Percentiles rank a stretch among this genome's conserved stretches.
Conservation (phyloP, 2,797 vertebrate species). For the Anguilla obscura region DNA sequence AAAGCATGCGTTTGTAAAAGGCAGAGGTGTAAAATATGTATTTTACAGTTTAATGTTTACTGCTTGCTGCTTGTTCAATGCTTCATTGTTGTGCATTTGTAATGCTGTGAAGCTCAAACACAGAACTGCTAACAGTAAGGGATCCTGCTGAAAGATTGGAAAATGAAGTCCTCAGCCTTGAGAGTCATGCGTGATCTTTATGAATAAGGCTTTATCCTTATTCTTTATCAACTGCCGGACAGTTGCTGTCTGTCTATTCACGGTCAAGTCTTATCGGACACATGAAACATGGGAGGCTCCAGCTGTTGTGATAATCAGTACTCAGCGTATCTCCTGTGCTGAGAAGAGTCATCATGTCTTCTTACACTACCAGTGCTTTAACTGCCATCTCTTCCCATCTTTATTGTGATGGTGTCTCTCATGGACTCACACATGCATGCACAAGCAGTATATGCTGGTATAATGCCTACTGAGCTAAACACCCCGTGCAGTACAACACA, state of each 20-base stretch:
- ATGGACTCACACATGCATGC: background rate
- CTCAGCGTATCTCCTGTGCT: no score
- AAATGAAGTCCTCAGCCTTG: background rate
- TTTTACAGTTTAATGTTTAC: no score
- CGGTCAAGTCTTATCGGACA: constrained; percentile 21
- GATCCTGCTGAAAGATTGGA: background rate
- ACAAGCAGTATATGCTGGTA: background rate
- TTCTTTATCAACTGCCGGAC: constrained; percentile 32
- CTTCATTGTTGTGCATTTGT: background rate
- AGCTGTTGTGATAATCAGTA: background rate
- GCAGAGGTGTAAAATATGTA: no score
- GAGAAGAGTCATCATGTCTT: constrained; percentile 18
- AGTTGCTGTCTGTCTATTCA: constrained; percentile 21
- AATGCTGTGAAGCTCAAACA: background rate
- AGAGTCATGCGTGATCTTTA: no score
- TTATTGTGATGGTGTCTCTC: background rate
- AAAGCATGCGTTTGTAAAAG: background rate
- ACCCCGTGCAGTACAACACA: background rate
- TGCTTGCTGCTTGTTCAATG: background rate
- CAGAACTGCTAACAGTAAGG: background rate
- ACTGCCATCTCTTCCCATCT: constrained; percentile 33
- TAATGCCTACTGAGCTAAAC: background rate
- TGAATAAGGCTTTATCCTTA: background rate
- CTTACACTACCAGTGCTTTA: constrained; percentile 41
- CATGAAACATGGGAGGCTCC: background rate